These are phyloP conservation scores for Escarpia spicata DNA, from an alignment of 2,888 invertebrate genomes.

Conservation along the genomic window DNA sequence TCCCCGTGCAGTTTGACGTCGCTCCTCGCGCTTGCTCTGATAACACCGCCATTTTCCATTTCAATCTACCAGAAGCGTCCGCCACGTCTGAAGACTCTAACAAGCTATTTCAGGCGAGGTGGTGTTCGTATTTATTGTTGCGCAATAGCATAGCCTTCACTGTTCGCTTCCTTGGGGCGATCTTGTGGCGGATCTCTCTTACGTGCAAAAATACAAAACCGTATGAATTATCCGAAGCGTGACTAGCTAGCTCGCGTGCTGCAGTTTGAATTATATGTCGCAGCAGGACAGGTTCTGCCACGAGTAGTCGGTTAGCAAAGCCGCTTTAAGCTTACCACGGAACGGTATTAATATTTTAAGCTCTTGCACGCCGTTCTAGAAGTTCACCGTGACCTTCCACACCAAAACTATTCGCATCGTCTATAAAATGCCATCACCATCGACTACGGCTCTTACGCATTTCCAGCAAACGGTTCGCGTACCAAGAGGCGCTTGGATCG, in stretches of 20 bases:
- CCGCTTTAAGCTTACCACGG: neutral
- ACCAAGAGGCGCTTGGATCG: neutral
- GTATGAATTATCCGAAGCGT: neutral
- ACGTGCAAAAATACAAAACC: too few relatives aligned
- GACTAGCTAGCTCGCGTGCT: neutral
- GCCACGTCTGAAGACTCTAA: neutral
- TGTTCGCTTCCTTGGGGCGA: too few relatives aligned
- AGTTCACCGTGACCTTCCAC: neutral
- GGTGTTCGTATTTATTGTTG: neutral
- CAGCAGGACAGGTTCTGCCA: neutral
- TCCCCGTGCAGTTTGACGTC: neutral
- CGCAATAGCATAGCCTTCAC: neutral
- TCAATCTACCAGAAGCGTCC: neutral
- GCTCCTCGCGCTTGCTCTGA: neutral
- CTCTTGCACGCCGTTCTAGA: neutral
- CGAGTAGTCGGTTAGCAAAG: neutral
- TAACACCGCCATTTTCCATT: neutral
- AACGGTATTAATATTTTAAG: constrained; percentile 3
- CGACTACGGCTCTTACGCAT: neutral
- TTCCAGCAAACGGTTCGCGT: neutral
- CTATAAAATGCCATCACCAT: neutral
- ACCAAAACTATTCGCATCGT: neutral
- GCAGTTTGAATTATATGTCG: neutral
- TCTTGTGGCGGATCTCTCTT: too few relatives aligned
- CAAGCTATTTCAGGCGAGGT: neutral